phyloP scores from a whole-genome alignment of 2,888 invertebrate genomes.

The Oxycera nigricornis region DNA sequence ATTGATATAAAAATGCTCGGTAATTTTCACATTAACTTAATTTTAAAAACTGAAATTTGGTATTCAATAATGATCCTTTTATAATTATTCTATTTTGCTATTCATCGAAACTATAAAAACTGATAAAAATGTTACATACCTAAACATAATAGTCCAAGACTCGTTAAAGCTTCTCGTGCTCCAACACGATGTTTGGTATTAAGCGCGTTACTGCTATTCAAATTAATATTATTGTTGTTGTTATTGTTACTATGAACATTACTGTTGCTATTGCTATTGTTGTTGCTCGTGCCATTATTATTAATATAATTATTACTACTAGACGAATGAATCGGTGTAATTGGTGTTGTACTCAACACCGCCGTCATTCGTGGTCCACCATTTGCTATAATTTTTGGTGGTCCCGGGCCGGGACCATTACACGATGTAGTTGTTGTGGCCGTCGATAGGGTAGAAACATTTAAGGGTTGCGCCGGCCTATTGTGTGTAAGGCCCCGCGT shows the following conservation, averaged over 20 bases:
- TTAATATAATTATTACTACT: constrained; percentile 50
- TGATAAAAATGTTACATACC: too few relatives aligned
- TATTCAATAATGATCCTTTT: too few relatives aligned
- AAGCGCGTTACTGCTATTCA: constrained; percentile 63
- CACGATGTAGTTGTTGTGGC: constrained; percentile 39
- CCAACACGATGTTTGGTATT: constrained; percentile 66
- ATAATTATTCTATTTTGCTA: too few relatives aligned
- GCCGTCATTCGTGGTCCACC: constrained; percentile 61
- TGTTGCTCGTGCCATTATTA: constrained; percentile 49
- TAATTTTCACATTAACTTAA: too few relatives aligned
- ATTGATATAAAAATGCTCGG: too few relatives aligned
- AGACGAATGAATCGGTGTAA: constrained; percentile 54
- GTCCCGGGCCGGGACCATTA: constrained; percentile 46
- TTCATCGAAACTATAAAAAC: too few relatives aligned
- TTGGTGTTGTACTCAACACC: constrained; percentile 53
- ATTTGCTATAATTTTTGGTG: constrained; percentile 53
- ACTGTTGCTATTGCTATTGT: constrained; percentile 46
- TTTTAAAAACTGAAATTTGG: too few relatives aligned
- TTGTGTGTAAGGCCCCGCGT: constrained; percentile 52
- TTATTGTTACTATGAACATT: constrained; percentile 52
- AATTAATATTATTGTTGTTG: constrained; percentile 56
- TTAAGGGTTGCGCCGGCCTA: constrained; percentile 68
- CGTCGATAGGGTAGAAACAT: constrained; percentile 68
- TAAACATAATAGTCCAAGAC: constrained; percentile 83
- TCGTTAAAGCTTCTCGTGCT: constrained; percentile 81